Evolutionary conservation across 1,140 invertebrate genomes (phyloP), one percentile per base, ranked within the genome.

Genomic region (Homarus americanus): DNA sequence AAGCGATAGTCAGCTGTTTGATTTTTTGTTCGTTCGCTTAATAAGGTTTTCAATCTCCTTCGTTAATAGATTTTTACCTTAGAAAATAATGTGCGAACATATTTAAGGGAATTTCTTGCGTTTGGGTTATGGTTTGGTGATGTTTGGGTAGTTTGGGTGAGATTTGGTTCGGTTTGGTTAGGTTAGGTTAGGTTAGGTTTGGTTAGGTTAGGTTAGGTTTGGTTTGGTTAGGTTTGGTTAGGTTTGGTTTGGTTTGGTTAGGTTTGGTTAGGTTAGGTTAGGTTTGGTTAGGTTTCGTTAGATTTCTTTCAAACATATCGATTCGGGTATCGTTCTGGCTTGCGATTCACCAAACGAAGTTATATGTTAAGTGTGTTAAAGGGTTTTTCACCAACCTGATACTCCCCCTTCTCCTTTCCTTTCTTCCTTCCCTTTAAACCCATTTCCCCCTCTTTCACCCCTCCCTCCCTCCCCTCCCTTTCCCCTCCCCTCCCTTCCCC

Each of bases 221-320:
- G 32, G 72, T 32, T 73, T 9, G 72, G 32, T 73, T 15, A 73
- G 72, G 72, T 73, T 73, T 73, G 72, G 72, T 73, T n/a, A 28
- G 72, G 32, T 32, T 73, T 73, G 72, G 72, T 20, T 73, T n/a
- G 72, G 32, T 73, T 10, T n/a, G n/a, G n/a, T n/a, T n/a, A n/a
- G n/a, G n/a, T n/a, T n/a, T 73, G 72, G 72, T 73, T 73, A 73
- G 72, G 72, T 34, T 73, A 73, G 72, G 10, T 73, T 73, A 20
- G 72, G 72, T 73, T 73, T 10, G 72, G n/a, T n/a, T n/a, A n/a
- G n/a, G n/a, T n/a, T n/a, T n/a, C n/a, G n/a, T n/a, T n/a, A n/a
- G n/a, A n/a, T n/a, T n/a, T n/a, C n/a, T n/a, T n/a, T n/a, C n/a
- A n/a, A n/a, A n/a, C n/a, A n/a, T n/a, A n/a, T n/a, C n/a, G n/a